phyloP scores from a whole-genome alignment of 1,140 invertebrate species.

The Drosophila guanche region DNA sequence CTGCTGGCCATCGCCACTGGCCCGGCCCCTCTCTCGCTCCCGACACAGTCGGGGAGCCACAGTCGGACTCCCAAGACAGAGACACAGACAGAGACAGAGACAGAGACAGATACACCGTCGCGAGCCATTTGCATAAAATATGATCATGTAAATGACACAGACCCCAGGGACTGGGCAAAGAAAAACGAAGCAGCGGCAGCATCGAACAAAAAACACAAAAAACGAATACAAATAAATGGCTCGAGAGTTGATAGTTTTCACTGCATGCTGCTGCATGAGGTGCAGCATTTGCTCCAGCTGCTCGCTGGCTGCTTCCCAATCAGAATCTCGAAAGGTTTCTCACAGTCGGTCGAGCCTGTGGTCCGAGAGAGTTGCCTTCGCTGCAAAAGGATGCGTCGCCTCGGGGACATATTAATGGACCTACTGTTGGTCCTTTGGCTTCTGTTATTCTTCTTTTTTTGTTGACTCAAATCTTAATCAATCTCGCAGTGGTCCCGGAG shows the following conservation, averaged over 20 bases:
- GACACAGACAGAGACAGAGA: too few relatives aligned
- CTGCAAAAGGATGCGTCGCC: slow-evolving; percentile 55
- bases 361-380: slow-evolving; percentile 31
- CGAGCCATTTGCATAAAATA: slow-evolving; percentile 73
- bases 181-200: slow-evolving; percentile 39
- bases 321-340: slow-evolving; percentile 50
- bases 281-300: slow-evolving; percentile 5
- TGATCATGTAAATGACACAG: slow-evolving; percentile 73
- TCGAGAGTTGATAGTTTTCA: slow-evolving; percentile 37
- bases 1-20: slow-evolving; percentile 46
- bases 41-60: background rate
- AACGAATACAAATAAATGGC: slow-evolving; percentile 26
- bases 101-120: slow-evolving; percentile 3
- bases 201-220: slow-evolving; percentile 5
- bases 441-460: slow-evolving; percentile 35
- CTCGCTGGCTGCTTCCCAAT: slow-evolving; percentile 24
- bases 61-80: too few relatives aligned
- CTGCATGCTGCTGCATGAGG: slow-evolving; percentile 21
- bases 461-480: slow-evolving; percentile 40
- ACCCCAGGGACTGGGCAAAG: slow-evolving; percentile 9
- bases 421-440: slow-evolving; percentile 34
- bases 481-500: background rate
- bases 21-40: slow-evolving; percentile 12
- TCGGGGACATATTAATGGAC: slow-evolving; percentile 74
- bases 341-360: slow-evolving; percentile 32